phyloP scores from a whole-genome alignment of 2,113 vertebrate species.

The Meriones unguiculatus region DNA sequence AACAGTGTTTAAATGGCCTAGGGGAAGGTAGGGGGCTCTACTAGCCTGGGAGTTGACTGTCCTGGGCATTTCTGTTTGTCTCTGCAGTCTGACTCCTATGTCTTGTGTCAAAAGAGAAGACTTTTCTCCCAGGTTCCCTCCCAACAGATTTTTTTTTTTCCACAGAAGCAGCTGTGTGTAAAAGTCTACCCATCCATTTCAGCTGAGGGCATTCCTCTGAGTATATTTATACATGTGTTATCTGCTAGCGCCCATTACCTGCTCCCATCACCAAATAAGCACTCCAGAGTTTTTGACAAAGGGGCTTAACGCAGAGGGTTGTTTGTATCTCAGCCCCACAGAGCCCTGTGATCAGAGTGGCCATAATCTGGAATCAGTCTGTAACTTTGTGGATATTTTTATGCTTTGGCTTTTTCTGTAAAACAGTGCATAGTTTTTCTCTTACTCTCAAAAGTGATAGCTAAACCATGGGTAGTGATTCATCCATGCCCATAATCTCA shows the following conservation, averaged over 20 bases:
- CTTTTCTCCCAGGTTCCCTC: neutral
- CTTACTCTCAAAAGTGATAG: neutral
- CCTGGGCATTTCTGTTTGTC: neutral
- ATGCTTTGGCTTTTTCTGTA: neutral
- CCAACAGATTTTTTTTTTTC: neutral
- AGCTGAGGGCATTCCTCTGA: neutral
- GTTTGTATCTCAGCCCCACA: neutral
- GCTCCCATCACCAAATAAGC: neutral
- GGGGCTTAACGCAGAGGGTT: neutral
- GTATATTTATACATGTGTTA: neutral
- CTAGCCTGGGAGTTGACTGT: neutral
- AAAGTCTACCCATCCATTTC: neutral
- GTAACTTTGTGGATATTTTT: constrained; percentile 3
- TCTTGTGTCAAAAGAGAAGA: neutral
- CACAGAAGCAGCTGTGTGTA: neutral
- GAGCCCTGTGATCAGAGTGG: neutral
- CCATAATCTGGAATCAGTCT: neutral
- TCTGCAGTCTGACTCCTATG: neutral
- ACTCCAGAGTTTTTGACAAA: neutral
- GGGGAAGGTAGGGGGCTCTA: neutral
- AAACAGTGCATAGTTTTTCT: constrained; percentile 4
- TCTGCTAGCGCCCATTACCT: neutral
- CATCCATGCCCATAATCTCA: neutral
- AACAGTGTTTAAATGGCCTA: rapidly evolving
- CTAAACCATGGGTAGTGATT: neutral